Conservation (phyloP, 2,888 invertebrate species). For the Coleophora deauratella region DNA sequence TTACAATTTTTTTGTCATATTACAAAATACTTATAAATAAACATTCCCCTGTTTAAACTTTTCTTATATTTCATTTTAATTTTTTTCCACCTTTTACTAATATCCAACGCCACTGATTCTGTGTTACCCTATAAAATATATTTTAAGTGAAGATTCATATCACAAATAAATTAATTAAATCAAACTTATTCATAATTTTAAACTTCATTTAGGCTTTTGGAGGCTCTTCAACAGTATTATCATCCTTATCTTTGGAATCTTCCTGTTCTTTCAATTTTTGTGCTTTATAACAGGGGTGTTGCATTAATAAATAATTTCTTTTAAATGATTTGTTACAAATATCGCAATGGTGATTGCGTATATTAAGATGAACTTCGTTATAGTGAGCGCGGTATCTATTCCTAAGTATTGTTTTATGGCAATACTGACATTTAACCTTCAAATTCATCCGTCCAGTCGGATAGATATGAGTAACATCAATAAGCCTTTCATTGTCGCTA, state of each 20-base stretch:
- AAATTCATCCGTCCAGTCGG: constrained; percentile 10
- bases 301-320: constrained; percentile 17
- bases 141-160: too few species aligned
- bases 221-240: constrained; percentile 3
- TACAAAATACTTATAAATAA: too few species aligned
- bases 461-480: constrained; percentile 28
- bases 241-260: not conserved
- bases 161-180: too few species aligned
- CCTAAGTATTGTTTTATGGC: constrained; percentile 8
- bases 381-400: constrained; percentile 18
- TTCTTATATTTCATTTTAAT: too few species aligned
- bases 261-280: not conserved
- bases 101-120: too few species aligned
- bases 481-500: constrained; percentile 13
- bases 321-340: constrained; percentile 21
- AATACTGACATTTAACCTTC: constrained; percentile 14
- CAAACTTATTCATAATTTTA: too few species aligned
- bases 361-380: constrained; percentile 16
- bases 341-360: constrained; percentile 18
- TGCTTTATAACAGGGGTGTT: constrained; percentile 10
- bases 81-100: too few species aligned
- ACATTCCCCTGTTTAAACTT: too few species aligned
- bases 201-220: too few species aligned
- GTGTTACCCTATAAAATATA: too few species aligned
- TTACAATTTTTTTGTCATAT: too few species aligned